Evolutionary conservation across 2,113 vertebrate genomes (phyloP).

Genomic region (Anolis carolinensis): DNA sequence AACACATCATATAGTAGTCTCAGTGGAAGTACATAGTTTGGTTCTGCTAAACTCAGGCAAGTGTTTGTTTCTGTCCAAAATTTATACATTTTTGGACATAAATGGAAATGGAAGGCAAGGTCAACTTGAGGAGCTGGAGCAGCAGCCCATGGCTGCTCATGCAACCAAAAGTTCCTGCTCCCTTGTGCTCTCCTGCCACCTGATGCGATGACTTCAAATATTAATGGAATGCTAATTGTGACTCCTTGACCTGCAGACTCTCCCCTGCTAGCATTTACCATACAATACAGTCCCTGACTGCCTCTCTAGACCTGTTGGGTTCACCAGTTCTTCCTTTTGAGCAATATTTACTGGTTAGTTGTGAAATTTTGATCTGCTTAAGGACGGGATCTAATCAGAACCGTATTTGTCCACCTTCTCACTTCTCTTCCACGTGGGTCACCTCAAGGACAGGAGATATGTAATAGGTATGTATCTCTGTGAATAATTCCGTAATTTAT

Average conservation of each 20-base stretch:
- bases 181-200: not conserved
- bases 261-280: not conserved
- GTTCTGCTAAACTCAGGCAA: not conserved
- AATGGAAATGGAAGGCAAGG: not conserved
- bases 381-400: not conserved
- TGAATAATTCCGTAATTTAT: not conserved
- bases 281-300: not conserved
- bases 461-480: not conserved
- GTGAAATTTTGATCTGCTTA: not conserved
- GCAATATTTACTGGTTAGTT: not conserved
- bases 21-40: not conserved
- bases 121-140: not conserved
- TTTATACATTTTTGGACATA: not conserved
- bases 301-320: not conserved
- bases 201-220: conserved; percentile 39
- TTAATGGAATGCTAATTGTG: conserved; percentile 41
- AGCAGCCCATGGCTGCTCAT: not conserved
- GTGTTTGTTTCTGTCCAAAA: not conserved
- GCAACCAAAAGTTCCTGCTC: not conserved
- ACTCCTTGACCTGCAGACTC: conserved; percentile 13
- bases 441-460: not conserved
- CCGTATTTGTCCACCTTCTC: not conserved
- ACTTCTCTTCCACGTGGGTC: not conserved
- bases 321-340: not conserved
- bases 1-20: not conserved